These are phyloP conservation scores for Ethmia dodecea DNA, from an alignment of 2,888 invertebrate genomes.

Conservation along the genomic window DNA sequence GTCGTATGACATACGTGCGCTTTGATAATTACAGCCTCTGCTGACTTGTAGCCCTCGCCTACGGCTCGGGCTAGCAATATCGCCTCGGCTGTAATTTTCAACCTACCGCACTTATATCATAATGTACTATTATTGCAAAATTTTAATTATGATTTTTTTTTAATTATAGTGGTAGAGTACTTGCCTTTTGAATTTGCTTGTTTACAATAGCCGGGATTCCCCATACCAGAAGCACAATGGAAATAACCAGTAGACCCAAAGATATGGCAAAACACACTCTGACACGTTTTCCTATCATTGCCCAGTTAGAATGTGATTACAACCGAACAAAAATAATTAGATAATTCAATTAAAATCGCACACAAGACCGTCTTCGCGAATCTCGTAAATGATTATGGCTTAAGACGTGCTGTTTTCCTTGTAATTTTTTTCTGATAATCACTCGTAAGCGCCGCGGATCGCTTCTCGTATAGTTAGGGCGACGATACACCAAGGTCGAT, in stretches of 20 bases:
- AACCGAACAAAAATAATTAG: too few species aligned
- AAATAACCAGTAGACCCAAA: slow-evolving; percentile 45
- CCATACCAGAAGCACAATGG: slow-evolving; percentile 63
- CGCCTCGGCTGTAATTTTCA: too few species aligned
- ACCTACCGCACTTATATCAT: too few species aligned
- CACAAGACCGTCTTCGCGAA: background rate
- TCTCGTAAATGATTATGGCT: slow-evolving; percentile 25
- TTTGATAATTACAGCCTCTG: too few species aligned
- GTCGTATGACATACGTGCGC: too few species aligned
- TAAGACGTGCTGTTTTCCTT: slow-evolving; percentile 22
- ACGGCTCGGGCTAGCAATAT: too few species aligned
- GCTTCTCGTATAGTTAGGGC: too few species aligned
- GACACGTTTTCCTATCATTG: slow-evolving; percentile 54
- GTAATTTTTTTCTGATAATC: slow-evolving; percentile 17
- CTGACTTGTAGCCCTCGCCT: too few species aligned
- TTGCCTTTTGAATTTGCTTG: slow-evolving; percentile 67
- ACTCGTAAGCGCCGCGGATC: too few species aligned
- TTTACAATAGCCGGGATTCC: slow-evolving; percentile 67
- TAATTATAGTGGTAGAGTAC: slow-evolving; percentile 14
- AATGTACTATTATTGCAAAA: background rate
- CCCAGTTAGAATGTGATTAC: too few species aligned
- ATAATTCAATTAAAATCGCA: background rate
- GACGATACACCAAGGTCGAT: too few species aligned
- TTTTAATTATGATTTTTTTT: slow-evolving; percentile 5
- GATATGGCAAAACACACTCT: slow-evolving; percentile 50